phyloP scores from a whole-genome alignment of 2,888 invertebrate genomes.

The Drymonia ruficornis region DNA sequence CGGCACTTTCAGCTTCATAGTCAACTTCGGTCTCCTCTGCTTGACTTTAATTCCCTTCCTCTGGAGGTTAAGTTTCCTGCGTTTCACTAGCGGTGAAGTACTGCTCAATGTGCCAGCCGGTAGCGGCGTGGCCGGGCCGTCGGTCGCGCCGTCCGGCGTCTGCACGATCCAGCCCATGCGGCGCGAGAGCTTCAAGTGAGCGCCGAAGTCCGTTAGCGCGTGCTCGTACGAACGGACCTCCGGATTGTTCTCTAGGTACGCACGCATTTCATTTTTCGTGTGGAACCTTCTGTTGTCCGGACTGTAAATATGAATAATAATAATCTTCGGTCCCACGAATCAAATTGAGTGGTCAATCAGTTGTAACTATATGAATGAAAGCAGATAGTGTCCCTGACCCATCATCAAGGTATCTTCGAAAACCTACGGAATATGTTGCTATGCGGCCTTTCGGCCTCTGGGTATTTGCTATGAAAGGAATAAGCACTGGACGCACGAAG shows the following conservation, averaged over 20 bases:
- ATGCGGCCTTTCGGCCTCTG: no score
- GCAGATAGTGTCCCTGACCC: no score
- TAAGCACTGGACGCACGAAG: no score
- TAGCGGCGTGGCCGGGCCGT: constrained; percentile 41
- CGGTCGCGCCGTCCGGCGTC: constrained; percentile 48
- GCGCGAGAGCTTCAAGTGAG: constrained; percentile 72
- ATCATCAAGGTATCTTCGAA: no score
- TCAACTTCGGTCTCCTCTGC: constrained; percentile 39
- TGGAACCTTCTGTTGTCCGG: constrained; percentile 73
- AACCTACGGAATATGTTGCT: no score
- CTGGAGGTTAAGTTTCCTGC: constrained; percentile 52
- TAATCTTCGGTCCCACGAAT: no score
- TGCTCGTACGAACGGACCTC: constrained; percentile 53
- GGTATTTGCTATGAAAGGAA: no score
- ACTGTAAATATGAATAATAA: constrained; percentile 44
- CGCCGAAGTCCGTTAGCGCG: constrained; percentile 72
- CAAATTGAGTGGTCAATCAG: no score
- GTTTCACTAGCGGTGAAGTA: constrained; percentile 60
- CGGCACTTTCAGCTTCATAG: constrained; percentile 29
- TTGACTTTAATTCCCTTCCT: constrained; percentile 37
- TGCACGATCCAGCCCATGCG: constrained; percentile 72
- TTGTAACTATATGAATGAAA: no score
- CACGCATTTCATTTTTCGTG: constrained; percentile 73
- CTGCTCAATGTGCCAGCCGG: constrained; percentile 42
- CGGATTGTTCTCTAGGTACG: constrained; percentile 56